These are phyloP conservation scores for Hippopotamus amphibius DNA, from an alignment of 2,113 vertebrate species.

Conservation along the genomic window DNA sequence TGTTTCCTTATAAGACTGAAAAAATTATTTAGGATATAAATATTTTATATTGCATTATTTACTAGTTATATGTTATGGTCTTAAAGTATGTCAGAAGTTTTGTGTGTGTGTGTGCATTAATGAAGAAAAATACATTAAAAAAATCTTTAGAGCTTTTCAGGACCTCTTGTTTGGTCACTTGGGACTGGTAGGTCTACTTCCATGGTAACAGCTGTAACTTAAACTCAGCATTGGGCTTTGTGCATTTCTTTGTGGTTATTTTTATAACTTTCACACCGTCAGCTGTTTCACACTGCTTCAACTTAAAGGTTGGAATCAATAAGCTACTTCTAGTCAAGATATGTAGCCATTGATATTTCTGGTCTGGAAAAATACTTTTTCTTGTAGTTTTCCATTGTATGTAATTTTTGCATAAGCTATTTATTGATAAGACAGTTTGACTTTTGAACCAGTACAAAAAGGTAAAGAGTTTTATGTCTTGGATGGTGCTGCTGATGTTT, in stretches of 20 bases:
- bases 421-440: slow-evolving; percentile 24
- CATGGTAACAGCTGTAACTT: slow-evolving; percentile 83
- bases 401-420: slow-evolving; percentile 10
- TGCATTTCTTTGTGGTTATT: slow-evolving; percentile 64
- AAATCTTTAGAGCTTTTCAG: slow-evolving; percentile 52
- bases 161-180: slow-evolving; percentile 70
- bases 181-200: slow-evolving; percentile 80
- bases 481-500: not conserved
- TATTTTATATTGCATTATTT: slow-evolving; percentile 27
- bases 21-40: slow-evolving; percentile 42
- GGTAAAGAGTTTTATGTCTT: not conserved
- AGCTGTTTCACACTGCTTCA: slow-evolving; percentile 26
- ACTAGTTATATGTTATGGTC: not conserved
- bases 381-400: not conserved
- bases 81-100: not conserved
- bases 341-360: not conserved
- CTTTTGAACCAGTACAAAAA: slow-evolving; percentile 4
- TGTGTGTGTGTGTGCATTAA: slow-evolving; percentile 1
- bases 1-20: slow-evolving; percentile 1
- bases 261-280: slow-evolving; percentile 43
- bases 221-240: slow-evolving; percentile 82
- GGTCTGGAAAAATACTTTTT: not conserved
- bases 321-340: not conserved
- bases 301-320: not conserved
- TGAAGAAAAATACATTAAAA: slow-evolving; percentile 33